Evolutionary conservation across 1,140 invertebrate genomes (phyloP), one percentile per base, ranked within the genome.

Genomic region (Asbolus verrucosus): DNA sequence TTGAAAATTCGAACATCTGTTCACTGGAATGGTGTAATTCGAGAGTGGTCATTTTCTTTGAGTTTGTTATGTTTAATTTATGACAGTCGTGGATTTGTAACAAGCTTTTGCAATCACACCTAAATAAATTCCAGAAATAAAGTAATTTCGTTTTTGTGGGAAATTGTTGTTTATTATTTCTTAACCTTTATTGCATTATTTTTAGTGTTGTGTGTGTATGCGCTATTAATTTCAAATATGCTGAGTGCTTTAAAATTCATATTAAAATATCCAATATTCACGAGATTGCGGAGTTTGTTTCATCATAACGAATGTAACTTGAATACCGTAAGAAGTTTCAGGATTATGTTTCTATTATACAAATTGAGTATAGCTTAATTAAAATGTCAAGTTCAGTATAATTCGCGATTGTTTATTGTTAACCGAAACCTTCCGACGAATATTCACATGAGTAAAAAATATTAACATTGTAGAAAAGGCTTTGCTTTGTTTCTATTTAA

Each of bases 1-100:
- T 38, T 63, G 15, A 63, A 62, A 63, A 63, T 63, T 16, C 33
- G 0, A 21, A 63, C 61, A 63, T 63, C 61, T 63, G 59, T 19
- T 36, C 3, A 8, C 3, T 59, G 54, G 16, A 63, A 54, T 19
- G 46, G 46, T 54, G 41, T 19, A 46, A 46, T 19, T 6, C 16
- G 16, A 46, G 3, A 43, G 2, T 13, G 46, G 46, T n/a, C 19
- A 13, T 27, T 11, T 54, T 27, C n/a, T 24, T 27, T 6, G 19
- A 54, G 46, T 54, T 54, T 54, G 46, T 54, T 54, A 11, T 24
- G 24, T 54, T 54, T 54, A 54, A 54, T 54, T 54, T 54, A 54
- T 54, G 46, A 54, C 46, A 54, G 14, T 43, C 41, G 8, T 11
- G 19, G 21, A 54, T 27, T n/a, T 54, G 46, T 24, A 54, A 54